Evolutionary conservation across 2,113 vertebrate species (phyloP).

Genomic region (Nycticebus coucang): DNA sequence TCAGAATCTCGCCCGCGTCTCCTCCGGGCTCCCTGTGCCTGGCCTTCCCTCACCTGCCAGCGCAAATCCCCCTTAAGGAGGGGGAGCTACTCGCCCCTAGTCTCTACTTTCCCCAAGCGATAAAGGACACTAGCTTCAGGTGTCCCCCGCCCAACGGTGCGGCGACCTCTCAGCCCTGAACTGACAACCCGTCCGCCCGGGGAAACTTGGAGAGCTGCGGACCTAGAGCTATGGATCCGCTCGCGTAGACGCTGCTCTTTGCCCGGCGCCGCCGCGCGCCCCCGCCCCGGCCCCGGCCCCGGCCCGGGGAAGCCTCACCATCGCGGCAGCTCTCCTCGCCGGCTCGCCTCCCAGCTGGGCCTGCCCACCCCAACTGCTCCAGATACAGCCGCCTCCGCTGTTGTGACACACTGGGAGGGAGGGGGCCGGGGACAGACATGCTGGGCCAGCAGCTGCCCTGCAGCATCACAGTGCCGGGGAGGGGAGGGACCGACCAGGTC

Average conservation of each 20-base stretch:
- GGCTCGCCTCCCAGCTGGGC: conserved; percentile 20
- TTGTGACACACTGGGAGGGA: conserved; percentile 53
- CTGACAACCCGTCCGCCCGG: background rate
- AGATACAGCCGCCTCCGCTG: conserved; percentile 67
- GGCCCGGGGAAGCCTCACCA: conserved; percentile 63
- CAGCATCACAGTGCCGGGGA: conserved; percentile 75
- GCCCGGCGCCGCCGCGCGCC: background rate
- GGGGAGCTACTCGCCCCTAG: background rate
- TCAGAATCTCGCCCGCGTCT: background rate
- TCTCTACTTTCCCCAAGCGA: background rate
- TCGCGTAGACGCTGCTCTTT: background rate
- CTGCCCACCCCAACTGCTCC: conserved; percentile 65
- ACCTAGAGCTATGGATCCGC: background rate
- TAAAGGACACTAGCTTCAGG: background rate
- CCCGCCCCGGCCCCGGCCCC: background rate
- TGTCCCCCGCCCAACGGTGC: too few relatives aligned
- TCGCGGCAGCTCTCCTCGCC: conserved; percentile 61
- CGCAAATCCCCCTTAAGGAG: background rate
- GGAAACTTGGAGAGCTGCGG: background rate
- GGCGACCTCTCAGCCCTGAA: background rate
- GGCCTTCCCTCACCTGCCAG: background rate
- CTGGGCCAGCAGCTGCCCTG: conserved; percentile 72
- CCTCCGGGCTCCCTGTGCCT: background rate
- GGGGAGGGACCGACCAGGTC: conserved; percentile 66
- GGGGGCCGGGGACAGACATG: conserved; percentile 49